Percentiles rank a stretch among this genome's conserved stretches.
phyloP scores from a whole-genome alignment of 2,797 vertebrate species.

The Oryzias dopingdopingensis region DNA sequence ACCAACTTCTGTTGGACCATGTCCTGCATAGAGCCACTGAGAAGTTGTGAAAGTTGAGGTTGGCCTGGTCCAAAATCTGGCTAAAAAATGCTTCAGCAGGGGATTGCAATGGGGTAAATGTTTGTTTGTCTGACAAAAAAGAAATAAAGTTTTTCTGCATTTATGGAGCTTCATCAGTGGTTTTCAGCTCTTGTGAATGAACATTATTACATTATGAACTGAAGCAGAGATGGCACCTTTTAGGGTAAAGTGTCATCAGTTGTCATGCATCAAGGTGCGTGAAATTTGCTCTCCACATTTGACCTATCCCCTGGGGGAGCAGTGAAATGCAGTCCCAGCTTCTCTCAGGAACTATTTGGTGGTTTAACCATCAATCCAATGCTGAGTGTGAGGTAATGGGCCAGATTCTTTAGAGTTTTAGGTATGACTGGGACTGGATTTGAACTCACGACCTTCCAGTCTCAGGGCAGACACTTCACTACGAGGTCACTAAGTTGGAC shows the following conservation, averaged over 20 bases:
- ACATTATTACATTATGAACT: slow-evolving; percentile 1
- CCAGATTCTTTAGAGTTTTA: too few relatives aligned
- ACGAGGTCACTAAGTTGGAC: slow-evolving; percentile 13
- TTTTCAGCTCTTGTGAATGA: slow-evolving; percentile 13
- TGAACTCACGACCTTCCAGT: too few relatives aligned
- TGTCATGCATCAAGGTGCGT: too few relatives aligned
- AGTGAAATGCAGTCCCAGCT: too few relatives aligned
- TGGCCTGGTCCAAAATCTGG: not conserved
- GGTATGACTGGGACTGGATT: too few relatives aligned
- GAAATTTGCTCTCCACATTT: too few relatives aligned
- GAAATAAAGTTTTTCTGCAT: not conserved
- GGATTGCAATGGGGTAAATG: not conserved
- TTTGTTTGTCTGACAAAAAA: not conserved
- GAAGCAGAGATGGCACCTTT: slow-evolving; percentile 16
- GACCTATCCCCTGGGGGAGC: too few relatives aligned
- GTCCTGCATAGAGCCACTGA: too few relatives aligned
- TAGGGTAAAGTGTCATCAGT: not conserved
- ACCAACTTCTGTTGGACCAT: not conserved
- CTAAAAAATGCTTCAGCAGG: not conserved
- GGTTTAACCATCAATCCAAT: too few relatives aligned
- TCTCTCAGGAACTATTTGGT: too few relatives aligned
- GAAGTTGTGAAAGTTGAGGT: not conserved
- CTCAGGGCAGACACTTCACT: too few relatives aligned
- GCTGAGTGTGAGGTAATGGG: too few relatives aligned
- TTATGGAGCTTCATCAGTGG: slow-evolving; percentile 3